Conservation (phyloP, 2,888 invertebrate species). For the Pimpla rufipes region DNA sequence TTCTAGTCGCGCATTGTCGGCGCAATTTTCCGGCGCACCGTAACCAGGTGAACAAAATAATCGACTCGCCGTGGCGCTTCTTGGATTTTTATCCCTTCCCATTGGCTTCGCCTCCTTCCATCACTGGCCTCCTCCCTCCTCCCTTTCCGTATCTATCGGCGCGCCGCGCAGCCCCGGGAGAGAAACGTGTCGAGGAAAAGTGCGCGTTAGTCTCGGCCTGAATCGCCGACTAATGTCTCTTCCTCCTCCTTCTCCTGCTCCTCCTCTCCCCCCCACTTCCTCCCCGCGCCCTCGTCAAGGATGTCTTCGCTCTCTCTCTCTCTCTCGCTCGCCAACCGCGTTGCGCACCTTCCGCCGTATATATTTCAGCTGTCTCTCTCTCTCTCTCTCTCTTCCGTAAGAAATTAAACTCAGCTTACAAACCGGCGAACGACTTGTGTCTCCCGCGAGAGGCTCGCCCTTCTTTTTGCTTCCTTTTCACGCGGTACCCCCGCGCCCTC, state of each 20-base stretch:
- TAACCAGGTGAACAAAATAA: slow-evolving; percentile 63
- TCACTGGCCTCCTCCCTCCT: neutral
- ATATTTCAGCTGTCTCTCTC: slow-evolving; percentile 46
- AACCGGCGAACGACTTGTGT: slow-evolving; percentile 41
- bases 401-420: slow-evolving; percentile 70
- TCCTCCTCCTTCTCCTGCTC: slow-evolving; percentile 49
- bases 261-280: slow-evolving; percentile 27
- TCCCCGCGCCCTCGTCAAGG: slow-evolving; percentile 10
- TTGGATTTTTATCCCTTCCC: slow-evolving; percentile 36
- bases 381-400: slow-evolving; percentile 67
- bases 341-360: neutral
- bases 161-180: slow-evolving; percentile 70
- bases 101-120: neutral
- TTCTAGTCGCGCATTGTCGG: slow-evolving; percentile 25
- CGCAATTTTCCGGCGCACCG: slow-evolving; percentile 30
- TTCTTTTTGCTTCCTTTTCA: too few relatives aligned
- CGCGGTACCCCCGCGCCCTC: too few relatives aligned
- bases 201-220: slow-evolving; percentile 85
- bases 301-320: slow-evolving; percentile 55
- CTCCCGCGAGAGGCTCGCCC: slow-evolving; percentile 14
- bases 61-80: slow-evolving; percentile 51
- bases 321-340: slow-evolving; percentile 22
- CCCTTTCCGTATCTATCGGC: slow-evolving; percentile 63
- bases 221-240: slow-evolving; percentile 83
- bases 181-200: slow-evolving; percentile 84